Base-by-base conservation (phyloP, 92 coral and sea anemone species). In the Phenganax subtilis region DNA sequence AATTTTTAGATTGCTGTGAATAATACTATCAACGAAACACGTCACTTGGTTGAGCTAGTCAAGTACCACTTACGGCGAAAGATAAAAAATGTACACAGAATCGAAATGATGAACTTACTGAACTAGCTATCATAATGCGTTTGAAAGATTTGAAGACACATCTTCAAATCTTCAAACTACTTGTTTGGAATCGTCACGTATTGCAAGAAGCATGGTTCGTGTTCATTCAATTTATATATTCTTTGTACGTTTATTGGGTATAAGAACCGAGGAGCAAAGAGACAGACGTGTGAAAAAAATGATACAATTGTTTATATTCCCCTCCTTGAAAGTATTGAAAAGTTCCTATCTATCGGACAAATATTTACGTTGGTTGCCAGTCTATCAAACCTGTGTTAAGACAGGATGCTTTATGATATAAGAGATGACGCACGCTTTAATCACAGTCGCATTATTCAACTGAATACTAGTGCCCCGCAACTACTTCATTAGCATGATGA, bases 401-500 rank as follows among this genome's bases (percentile, higher is more conserved):
- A 85, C 58, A 70, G 83, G 8, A 86, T 86, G 80, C 70, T 89
- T 54, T 85, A 87, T 82, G 80, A 72, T 51, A 60, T 88, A 1
- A 27, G 37, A 25, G 91, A 88, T 82, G 91, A 88, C 54, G 76
- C 8, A 59, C 76, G 85, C 8, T 77, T 76, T 60, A 52, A 83
- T 8, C 71, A 52, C 54, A 88, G 85, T 61, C 91, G 88, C 8
- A 51, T 88, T 25, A 56, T 88, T 65, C 29, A 78, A 10, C 53
- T 25, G 14, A 64, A 82, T 55, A 54, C 72, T 3, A 28, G 59
- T 37, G 82, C 80, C 17, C 57, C 73, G 12, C 85, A 88, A 54
- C 51, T 88, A 63, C 75, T 89, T 17, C 72, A 86, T 27, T 89
- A 82, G 54, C 85, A 83, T 75, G 89, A 86, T 83, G 89, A 89